Evolutionary conservation across 1,140 invertebrate species (phyloP).

Genomic region (Drosophila kepulauana): DNA sequence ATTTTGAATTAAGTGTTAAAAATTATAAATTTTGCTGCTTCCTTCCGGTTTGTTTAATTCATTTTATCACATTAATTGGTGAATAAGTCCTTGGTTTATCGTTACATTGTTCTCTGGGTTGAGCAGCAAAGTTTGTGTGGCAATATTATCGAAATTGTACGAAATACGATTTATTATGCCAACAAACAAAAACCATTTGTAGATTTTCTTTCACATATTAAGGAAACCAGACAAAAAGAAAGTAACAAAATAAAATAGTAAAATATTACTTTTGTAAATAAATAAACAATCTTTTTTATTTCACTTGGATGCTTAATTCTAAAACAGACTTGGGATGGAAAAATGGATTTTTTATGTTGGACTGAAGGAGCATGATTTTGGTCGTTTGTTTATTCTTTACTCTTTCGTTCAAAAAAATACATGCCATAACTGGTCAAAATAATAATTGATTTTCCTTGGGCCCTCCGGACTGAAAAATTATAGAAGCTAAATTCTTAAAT

Average conservation of each 20-base stretch:
- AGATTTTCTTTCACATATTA: conserved; percentile 70
- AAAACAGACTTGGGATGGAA: background rate
- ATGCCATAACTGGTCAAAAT: too few species aligned
- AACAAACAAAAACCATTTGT: conserved; percentile 66
- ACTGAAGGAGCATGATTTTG: too few species aligned
- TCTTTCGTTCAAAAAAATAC: too few species aligned
- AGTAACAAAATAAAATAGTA: conserved; percentile 82
- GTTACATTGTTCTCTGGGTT: conserved; percentile 58
- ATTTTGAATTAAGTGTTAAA: conserved; percentile 8
- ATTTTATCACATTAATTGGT: conserved; percentile 57
- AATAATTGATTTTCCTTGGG: too few species aligned
- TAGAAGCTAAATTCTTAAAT: too few species aligned
- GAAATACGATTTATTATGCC: conserved; percentile 40
- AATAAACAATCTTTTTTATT: conserved; percentile 57
- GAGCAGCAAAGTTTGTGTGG: conserved; percentile 42
- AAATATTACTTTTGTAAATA: conserved; percentile 85
- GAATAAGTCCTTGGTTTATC: conserved; percentile 68
- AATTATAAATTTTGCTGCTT: conserved; percentile 8
- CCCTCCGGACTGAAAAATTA: too few species aligned
- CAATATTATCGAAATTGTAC: conserved; percentile 28
- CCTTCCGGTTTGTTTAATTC: conserved; percentile 40
- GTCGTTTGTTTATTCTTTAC: too few species aligned
- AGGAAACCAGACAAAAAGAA: conserved; percentile 47
- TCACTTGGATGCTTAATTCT: background rate
- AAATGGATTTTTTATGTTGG: too few species aligned